Conservation (phyloP, 2,113 vertebrate species). For the Phaetusa simplex region DNA sequence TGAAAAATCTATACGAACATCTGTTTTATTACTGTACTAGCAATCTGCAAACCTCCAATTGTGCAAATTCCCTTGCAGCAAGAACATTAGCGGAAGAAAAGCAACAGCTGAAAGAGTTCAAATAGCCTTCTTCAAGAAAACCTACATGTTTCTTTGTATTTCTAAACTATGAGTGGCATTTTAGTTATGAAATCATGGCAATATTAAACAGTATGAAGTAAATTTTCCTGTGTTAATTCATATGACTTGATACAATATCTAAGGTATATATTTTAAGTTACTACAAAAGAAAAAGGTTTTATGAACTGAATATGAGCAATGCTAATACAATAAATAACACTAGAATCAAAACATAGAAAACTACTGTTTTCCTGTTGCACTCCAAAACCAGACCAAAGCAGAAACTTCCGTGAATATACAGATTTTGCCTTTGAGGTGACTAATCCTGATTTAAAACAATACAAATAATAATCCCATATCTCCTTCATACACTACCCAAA, state of each 20-base stretch:
- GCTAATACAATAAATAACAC: conserved; percentile 33
- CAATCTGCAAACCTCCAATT: conserved; percentile 21
- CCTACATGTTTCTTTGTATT: not conserved
- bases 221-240: conserved; percentile 19
- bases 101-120: not conserved
- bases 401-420: not conserved
- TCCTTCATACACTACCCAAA: not conserved
- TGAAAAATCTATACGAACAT: conserved; percentile 55
- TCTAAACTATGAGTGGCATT: conserved; percentile 32
- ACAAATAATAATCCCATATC: not conserved
- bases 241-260: conserved; percentile 3
- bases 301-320: conserved; percentile 38
- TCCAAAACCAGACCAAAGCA: not conserved
- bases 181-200: conserved; percentile 21
- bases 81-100: not conserved
- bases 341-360: conserved; percentile 31
- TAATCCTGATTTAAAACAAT: not conserved
- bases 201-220: not conserved
- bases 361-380: not conserved
- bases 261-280: not conserved
- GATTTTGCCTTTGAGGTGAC: not conserved
- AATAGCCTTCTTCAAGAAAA: not conserved
- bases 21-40: conserved; percentile 57
- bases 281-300: not conserved
- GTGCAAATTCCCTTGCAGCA: not conserved